Percentiles rank a stretch among this genome's conserved stretches.
phyloP scores from a whole-genome alignment of 2,113 vertebrate species.

The Colinus virginianus region DNA sequence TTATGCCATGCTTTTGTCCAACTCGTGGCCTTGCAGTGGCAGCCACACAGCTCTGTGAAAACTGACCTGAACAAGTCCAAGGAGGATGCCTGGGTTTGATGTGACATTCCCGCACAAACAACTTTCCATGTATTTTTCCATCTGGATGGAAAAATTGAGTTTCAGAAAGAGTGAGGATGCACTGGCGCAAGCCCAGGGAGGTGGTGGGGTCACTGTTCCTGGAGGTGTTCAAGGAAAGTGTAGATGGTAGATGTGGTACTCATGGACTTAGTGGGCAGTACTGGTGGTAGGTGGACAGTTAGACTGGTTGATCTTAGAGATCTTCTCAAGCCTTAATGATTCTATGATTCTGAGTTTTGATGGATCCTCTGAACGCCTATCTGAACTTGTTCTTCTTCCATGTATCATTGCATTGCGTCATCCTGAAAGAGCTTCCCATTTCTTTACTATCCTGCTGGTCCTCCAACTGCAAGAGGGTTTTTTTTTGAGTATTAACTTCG shows the following conservation, averaged over 20 bases:
- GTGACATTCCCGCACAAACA: not conserved
- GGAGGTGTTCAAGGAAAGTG: too few species aligned
- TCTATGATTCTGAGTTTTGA: not conserved
- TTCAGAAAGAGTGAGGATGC: too few species aligned
- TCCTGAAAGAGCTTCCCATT: not conserved
- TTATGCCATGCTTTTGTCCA: not conserved
- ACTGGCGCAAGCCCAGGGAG: too few species aligned
- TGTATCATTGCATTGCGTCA: too few species aligned
- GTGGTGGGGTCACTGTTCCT: too few species aligned
- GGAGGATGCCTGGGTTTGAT: not conserved
- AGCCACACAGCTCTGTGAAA: not conserved
- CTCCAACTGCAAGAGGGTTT: not conserved
- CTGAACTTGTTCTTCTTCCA: not conserved
- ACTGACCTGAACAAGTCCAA: not conserved
- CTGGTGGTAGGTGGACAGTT: too few species aligned
- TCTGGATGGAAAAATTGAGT: not conserved
- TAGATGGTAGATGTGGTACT: too few species aligned
- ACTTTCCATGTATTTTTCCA: not conserved
- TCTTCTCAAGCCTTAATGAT: too few species aligned
- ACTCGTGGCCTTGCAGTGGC: accelerated
- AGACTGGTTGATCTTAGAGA: too few species aligned
- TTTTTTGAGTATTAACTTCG: not conserved
- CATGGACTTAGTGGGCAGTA: too few species aligned
- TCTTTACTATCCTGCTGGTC: not conserved
- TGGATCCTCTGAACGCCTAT: not conserved